Conservation (phyloP, 2,797 vertebrate species). For the Tokudaia tokunoshimensis region DNA sequence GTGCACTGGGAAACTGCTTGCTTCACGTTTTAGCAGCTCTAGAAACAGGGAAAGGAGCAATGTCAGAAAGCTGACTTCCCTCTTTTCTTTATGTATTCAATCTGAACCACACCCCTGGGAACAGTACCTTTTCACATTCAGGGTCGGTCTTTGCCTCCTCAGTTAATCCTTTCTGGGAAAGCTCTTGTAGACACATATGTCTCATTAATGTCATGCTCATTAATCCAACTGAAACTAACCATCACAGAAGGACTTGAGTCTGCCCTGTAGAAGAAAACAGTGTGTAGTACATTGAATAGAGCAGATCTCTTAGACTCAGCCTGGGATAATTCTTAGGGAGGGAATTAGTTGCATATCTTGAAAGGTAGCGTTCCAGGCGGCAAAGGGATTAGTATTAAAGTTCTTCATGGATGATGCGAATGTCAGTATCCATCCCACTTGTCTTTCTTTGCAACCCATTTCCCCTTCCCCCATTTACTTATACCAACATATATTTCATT, state of each 20-base stretch:
- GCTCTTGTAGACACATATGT: neutral
- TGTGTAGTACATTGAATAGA: neutral
- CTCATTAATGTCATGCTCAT: neutral
- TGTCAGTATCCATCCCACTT: neutral
- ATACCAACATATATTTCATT: neutral
- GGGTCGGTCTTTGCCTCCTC: neutral
- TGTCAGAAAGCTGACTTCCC: neutral
- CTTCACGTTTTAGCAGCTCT: neutral
- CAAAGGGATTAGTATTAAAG: neutral
- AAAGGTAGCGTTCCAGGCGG: neutral
- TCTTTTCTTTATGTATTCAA: neutral
- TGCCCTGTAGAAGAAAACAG: neutral
- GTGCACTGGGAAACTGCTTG: neutral
- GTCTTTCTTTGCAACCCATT: neutral
- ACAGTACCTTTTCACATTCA: neutral
- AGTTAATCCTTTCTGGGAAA: neutral
- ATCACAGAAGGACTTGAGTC: neutral
- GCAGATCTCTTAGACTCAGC: neutral
- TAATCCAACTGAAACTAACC: neutral
- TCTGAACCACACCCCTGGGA: neutral
- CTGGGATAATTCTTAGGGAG: neutral
- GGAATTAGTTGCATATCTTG: neutral
- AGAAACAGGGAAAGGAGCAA: neutral
- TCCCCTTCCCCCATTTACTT: neutral
- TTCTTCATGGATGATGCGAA: neutral